Percentiles rank a stretch among this genome's conserved stretches.
phyloP scores from a whole-genome alignment of 2,888 invertebrate species.

The Ormyrus rosae region DNA sequence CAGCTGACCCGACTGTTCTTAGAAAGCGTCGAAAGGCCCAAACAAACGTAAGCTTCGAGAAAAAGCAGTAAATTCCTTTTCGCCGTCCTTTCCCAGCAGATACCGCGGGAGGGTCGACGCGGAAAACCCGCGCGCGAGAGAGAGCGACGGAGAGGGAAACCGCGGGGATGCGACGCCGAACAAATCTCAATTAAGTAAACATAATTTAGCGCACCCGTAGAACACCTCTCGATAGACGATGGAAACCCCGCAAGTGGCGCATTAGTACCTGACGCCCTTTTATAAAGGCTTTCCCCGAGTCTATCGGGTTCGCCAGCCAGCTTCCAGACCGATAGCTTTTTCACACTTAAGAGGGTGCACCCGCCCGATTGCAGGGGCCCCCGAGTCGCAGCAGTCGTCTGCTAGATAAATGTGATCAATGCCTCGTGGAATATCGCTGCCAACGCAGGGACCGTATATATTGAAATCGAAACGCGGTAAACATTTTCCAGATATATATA shows the following conservation, averaged over 20 bases:
- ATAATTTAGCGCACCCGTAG: conserved; percentile 70
- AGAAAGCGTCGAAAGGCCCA: no score
- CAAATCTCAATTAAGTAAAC: conserved; percentile 66
- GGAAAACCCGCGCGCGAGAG: background rate
- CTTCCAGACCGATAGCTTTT: background rate
- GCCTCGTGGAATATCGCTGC: no score
- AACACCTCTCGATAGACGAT: conserved; percentile 67
- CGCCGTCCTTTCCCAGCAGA: no score
- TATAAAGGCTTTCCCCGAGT: conserved; percentile 16
- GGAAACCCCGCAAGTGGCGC: conserved; percentile 65
- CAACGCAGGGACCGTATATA: no score
- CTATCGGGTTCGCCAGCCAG: background rate
- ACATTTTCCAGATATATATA: no score
- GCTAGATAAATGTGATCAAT: no score
- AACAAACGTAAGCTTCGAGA: no score
- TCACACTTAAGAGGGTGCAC: background rate
- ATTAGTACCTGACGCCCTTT: conserved; percentile 61
- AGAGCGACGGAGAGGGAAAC: background rate
- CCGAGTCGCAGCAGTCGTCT: no score
- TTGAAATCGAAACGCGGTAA: no score
- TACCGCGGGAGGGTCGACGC: background rate
- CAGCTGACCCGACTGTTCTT: no score
- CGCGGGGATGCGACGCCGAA: conserved; percentile 36
- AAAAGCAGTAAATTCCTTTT: no score
- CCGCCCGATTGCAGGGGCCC: no score